phyloP scores from a whole-genome alignment of 2,797 vertebrate genomes.

The Melanogrammus aeglefinus region DNA sequence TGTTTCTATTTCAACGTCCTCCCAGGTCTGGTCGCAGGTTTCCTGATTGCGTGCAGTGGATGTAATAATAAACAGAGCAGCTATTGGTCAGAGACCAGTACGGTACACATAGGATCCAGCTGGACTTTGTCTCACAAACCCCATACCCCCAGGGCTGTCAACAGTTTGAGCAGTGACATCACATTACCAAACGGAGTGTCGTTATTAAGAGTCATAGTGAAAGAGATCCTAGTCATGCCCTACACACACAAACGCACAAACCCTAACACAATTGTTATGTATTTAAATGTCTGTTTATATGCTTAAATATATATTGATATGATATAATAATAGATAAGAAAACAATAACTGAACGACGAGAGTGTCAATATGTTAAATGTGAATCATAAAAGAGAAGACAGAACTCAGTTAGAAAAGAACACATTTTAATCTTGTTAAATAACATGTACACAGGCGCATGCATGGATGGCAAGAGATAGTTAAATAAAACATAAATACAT shows the following conservation, averaged over 20 bases:
- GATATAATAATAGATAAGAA: neutral
- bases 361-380: neutral
- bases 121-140: neutral
- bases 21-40: neutral
- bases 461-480: constrained; percentile 46
- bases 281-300: too few species aligned
- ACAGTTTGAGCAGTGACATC: too few species aligned
- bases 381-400: constrained; percentile 7
- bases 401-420: constrained; percentile 48
- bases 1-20: neutral
- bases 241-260: neutral
- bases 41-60: neutral
- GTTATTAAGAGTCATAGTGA: neutral
- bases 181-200: neutral
- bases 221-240: neutral
- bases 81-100: neutral
- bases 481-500: constrained; percentile 72
- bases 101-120: neutral
- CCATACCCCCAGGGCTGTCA: neutral
- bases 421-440: constrained; percentile 53
- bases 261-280: too few species aligned
- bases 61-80: neutral
- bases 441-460: constrained; percentile 56
- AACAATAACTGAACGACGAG: neutral
- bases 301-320: neutral